phyloP scores from a whole-genome alignment of 2,797 vertebrate species.

The Dermochelys coriacea region DNA sequence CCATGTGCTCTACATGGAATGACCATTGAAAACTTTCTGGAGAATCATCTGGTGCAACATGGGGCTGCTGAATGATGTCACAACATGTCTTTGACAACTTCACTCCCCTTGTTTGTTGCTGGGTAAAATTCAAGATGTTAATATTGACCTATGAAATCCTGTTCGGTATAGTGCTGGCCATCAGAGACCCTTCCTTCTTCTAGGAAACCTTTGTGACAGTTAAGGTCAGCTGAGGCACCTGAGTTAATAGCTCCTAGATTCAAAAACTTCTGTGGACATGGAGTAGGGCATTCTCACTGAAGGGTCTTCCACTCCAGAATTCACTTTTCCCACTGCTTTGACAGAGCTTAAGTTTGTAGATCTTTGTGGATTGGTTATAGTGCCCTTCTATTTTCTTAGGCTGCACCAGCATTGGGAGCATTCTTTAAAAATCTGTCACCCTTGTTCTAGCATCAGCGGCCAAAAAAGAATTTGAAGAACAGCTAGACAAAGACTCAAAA shows the following conservation, averaged over 20 bases:
- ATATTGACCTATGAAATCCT: not conserved
- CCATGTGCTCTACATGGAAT: not conserved
- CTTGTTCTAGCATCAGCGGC: not conserved
- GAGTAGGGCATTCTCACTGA: not conserved
- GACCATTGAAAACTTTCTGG: not conserved
- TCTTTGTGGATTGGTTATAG: not conserved
- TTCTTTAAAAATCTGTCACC: not conserved
- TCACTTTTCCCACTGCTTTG: not conserved
- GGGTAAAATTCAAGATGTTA: not conserved
- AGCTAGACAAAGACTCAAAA: no score
- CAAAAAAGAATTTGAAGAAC: no score
- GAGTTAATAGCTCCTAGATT: not conserved
- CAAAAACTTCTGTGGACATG: not conserved
- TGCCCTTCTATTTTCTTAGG: not conserved
- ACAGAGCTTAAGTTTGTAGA: not conserved
- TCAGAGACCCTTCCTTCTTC: not conserved
- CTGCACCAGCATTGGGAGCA: not conserved
- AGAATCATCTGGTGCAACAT: not conserved
- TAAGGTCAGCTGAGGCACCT: not conserved
- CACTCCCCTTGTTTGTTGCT: not conserved
- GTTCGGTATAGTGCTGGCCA: not conserved
- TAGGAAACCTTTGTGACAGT: not conserved
- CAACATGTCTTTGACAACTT: not conserved
- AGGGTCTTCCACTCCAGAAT: not conserved
- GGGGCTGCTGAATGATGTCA: not conserved